Percentiles rank a stretch among this genome's conserved stretches.
Evolutionary conservation across 2,888 invertebrate species (phyloP).

Genomic region (Listrodromus nycthemerus): DNA sequence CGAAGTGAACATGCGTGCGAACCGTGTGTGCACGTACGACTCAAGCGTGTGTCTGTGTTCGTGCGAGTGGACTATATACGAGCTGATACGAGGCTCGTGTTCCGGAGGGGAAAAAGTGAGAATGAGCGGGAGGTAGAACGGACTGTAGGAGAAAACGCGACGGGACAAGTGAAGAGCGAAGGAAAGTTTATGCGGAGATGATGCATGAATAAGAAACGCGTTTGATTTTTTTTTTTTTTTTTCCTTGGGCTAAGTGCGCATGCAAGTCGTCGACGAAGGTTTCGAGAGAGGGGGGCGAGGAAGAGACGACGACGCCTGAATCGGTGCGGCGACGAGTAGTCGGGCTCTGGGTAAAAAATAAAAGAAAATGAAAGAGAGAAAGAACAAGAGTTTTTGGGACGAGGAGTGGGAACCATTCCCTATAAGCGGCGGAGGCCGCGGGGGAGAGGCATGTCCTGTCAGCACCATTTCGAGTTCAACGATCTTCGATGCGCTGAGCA

Average conservation of each 20-base stretch:
- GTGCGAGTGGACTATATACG: conserved; percentile 51
- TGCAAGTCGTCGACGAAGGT: conserved; percentile 18
- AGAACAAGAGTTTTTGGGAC: conserved; percentile 53
- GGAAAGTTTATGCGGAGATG: conserved; percentile 6
- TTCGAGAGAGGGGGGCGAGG: neutral
- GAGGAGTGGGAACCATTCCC: conserved; percentile 66
- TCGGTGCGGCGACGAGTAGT: conserved; percentile 30
- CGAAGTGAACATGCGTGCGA: conserved; percentile 18
- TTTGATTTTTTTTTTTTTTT: conserved; percentile 24
- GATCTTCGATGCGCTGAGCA: conserved; percentile 80
- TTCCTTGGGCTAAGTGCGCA: neutral
- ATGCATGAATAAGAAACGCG: conserved; percentile 58
- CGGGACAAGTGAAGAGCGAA: conserved; percentile 23
- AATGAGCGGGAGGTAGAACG: conserved; percentile 24
- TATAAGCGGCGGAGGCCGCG: conserved; percentile 63
- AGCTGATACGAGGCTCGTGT: conserved; percentile 45
- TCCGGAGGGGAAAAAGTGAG: conserved; percentile 31
- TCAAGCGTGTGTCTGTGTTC: neutral
- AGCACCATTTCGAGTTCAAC: conserved; percentile 82
- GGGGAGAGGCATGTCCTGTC: conserved; percentile 76
- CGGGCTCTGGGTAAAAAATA: conserved; percentile 43
- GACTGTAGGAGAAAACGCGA: conserved; percentile 14
- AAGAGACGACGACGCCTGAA: conserved; percentile 12
- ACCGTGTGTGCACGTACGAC: neutral
- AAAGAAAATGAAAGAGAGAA: conserved; percentile 47